Conservation (phyloP, 1,140 invertebrate genomes). For the Scaptomyza graminum region DNA sequence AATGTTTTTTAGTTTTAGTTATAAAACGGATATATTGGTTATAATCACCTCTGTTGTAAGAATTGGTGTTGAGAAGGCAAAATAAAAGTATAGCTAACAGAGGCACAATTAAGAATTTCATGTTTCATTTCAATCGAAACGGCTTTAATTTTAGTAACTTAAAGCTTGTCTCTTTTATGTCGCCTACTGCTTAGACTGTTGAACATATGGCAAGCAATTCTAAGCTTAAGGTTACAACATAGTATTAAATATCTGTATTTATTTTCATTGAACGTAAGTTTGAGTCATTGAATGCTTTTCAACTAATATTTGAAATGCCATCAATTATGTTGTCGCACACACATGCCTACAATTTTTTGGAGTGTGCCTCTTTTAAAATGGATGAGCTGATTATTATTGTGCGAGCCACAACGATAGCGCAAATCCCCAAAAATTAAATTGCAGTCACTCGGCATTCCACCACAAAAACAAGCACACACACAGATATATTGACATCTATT, state of each 20-base stretch:
- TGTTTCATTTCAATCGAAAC: not conserved
- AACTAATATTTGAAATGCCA: slow-evolving; percentile 47
- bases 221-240: too few relatives aligned
- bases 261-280: not conserved
- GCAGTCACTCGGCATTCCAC: slow-evolving; percentile 48
- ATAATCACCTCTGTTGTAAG: slow-evolving; percentile 22
- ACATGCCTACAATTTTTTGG: slow-evolving; percentile 2
- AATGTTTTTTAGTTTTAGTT: not conserved
- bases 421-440: slow-evolving; percentile 54
- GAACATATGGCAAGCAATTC: too few relatives aligned
- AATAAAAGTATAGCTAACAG: not conserved
- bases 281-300: slow-evolving; percentile 27
- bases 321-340: slow-evolving; percentile 23
- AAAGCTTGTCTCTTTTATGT: not conserved
- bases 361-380: not conserved
- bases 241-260: not conserved
- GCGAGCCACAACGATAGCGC: slow-evolving; percentile 20
- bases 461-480: slow-evolving; percentile 6
- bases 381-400: slow-evolving; percentile 14
- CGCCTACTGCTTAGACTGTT: not conserved
- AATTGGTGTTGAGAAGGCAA: not conserved
- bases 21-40: not conserved
- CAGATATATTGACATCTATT: not conserved
- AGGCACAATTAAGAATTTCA: not conserved
- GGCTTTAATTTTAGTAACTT: not conserved